Conservation (phyloP, 2,113 vertebrate species). For the Chaetorhynchus papuensis region DNA sequence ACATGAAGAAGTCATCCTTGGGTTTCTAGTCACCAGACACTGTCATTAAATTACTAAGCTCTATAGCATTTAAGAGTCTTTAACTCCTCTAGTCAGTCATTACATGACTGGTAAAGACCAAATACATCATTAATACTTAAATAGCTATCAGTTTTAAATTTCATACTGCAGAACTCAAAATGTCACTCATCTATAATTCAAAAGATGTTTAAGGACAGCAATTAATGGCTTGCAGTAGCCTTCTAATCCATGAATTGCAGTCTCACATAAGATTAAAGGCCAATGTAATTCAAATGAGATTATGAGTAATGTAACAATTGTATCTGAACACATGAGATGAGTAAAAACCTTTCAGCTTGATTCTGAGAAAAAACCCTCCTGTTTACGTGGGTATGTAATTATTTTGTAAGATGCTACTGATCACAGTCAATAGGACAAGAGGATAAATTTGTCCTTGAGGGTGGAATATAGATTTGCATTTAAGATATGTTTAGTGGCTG, state of each 20-base stretch:
- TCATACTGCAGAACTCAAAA: constrained; percentile 61
- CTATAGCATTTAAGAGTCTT: not conserved
- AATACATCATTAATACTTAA: constrained; percentile 62
- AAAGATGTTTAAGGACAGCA: constrained; percentile 55
- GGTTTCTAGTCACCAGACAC: not conserved
- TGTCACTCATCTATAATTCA: constrained; percentile 72
- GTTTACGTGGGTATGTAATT: not conserved
- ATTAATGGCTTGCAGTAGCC: constrained; percentile 21
- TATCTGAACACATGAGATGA: not conserved
- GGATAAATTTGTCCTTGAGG: not conserved
- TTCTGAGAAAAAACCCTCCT: not conserved
- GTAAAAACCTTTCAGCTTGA: not conserved
- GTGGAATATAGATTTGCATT: not conserved
- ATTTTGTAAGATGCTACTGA: not conserved
- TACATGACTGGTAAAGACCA: constrained; percentile 49
- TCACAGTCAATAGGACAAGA: not conserved
- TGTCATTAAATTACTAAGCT: not conserved
- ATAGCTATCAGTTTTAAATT: constrained; percentile 56
- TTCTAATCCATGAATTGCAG: constrained; percentile 39
- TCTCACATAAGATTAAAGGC: constrained; percentile 23
- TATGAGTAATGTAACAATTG: constrained; percentile 21
- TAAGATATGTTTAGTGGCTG: not conserved
- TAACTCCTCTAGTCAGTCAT: constrained; percentile 27
- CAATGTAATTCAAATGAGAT: constrained; percentile 59
- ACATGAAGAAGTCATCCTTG: not conserved